Percentiles rank a stretch among this genome's conserved stretches.
phyloP scores from a whole-genome alignment of 2,797 vertebrate genomes.

The Lemur catta region DNA sequence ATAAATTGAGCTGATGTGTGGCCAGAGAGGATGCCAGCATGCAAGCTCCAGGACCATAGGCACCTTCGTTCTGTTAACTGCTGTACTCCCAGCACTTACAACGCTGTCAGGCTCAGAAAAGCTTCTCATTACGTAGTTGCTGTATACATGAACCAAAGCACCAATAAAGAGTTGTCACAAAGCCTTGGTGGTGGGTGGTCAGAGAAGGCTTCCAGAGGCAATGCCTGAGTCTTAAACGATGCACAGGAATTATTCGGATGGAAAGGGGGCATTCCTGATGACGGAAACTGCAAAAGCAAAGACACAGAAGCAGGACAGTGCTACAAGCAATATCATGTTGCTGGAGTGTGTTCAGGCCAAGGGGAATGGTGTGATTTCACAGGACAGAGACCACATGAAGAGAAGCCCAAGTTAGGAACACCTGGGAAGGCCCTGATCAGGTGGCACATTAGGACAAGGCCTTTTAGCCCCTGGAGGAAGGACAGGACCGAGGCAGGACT shows the following conservation, averaged over 20 bases:
- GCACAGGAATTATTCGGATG: not conserved
- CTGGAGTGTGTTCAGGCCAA: not conserved
- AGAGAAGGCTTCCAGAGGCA: not conserved
- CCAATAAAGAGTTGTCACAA: not conserved
- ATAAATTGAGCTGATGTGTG: not conserved
- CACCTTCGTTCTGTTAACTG: not conserved
- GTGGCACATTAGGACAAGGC: not conserved
- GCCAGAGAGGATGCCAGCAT: not conserved
- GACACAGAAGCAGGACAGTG: not conserved
- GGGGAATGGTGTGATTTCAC: too few relatives aligned
- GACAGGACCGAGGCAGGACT: not conserved
- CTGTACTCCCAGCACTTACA: not conserved
- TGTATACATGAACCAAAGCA: not conserved
- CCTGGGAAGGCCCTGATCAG: not conserved
- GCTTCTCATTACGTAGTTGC: not conserved
- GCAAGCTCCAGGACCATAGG: not conserved
- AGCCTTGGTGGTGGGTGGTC: not conserved
- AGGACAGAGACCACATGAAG: too few relatives aligned
- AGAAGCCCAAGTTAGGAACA: not conserved
- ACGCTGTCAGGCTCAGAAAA: not conserved
- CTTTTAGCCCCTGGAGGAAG: not conserved
- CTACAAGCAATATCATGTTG: not conserved
- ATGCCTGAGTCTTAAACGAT: not conserved
- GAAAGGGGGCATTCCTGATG: not conserved
- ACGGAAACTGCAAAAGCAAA: not conserved